Base-by-base conservation (phyloP, 2,888 invertebrate genomes). In the Abrostola tripartita region DNA sequence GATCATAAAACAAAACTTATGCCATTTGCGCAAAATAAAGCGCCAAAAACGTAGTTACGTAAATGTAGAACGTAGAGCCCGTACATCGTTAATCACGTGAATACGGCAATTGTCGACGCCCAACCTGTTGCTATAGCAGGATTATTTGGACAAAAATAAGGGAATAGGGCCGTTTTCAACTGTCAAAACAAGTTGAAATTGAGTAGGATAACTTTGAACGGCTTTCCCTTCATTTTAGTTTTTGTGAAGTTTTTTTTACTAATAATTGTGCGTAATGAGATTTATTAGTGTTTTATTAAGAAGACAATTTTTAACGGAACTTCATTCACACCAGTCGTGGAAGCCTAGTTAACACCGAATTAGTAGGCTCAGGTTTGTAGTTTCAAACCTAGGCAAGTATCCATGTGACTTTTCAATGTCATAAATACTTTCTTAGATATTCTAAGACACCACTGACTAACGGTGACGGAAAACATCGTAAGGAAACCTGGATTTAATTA, bases 111-210 rank as follows among this genome's bases (percentile, higher is more conserved):
- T 60, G 35, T 44, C 52, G 53, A 38, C 47, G 35, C 24, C 52
- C 38, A 53, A 76, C 76, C 75, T 76, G 76, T 76, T 78, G 78
- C 78, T 61, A 37, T 11, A 51, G 61, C 37, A 14, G 44, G 71
- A 64, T 61, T 54, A 68, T 74, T 74, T 54, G 38, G 60, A 12
- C 10, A 44, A 59, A 58, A 78, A 75, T 65, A 71, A 41, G 54
- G 36, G 59, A 59, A 71, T 65, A 62, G 58, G n/a, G 47, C 56
- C 9, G 55, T 60, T 51, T 47, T 41, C 12, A 42, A 36, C 41
- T 41, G 44, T 37, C 55, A 41, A 47, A 6, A 55, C 51, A 67
- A 74, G 52, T 73, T 74, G 37, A 35, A 78, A 74, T 71, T 68
- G 57, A 64, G 65, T 53, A 14, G 14, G 14, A 44, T n/a, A 37